Evolutionary conservation across 2,113 vertebrate species (phyloP), one percentile per base, ranked within the genome.

Genomic region (Saguinus midas): DNA sequence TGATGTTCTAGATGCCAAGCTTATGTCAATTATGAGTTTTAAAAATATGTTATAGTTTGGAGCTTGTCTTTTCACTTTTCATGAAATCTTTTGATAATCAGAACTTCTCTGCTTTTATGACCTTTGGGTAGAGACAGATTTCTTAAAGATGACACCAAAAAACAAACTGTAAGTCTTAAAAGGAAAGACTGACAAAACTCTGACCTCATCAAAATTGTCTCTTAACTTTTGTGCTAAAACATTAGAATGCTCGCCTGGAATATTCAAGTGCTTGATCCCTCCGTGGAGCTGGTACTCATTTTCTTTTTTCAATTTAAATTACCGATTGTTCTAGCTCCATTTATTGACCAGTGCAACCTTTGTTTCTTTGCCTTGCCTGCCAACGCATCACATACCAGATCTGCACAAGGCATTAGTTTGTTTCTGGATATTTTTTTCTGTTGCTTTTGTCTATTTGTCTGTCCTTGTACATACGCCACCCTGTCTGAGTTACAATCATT

Each of bases 391-490:
- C 52, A 27, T 8, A 17, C 21, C 37, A 50, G 50, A 12, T 32
- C 88, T 13, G 57, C 7, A 6, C 32, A 27, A 16, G 5, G 10
- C 13, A 29, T 37, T 23, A 0, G 20, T 75, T 48, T 45, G 32
- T 55, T 55, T 61, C 80, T 14, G 8, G 40, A 9, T 23, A 4
- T 32, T 16, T 27, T 32, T 23, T 79, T n/a, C 72, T n/a, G 1
- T 29, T 32, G 32, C 80, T 66, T 37, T 27, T 43, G 5, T 11
- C 73, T 25, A 0, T 27, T 9, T 37, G 0, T 88, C 83, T 70
- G 0, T 23, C 58, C 27, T 82, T 68, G 48, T 27, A 20, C 17
- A 11, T 9, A 16, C 1, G 9, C 25, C 0, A 8, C 23, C 1
- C 2, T n/a, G 48, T 40, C 58, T 80, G 76, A 14, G 50, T 83